Conservation (phyloP, 1,140 invertebrate species). For the Phymorhynchus buccinoides region DNA sequence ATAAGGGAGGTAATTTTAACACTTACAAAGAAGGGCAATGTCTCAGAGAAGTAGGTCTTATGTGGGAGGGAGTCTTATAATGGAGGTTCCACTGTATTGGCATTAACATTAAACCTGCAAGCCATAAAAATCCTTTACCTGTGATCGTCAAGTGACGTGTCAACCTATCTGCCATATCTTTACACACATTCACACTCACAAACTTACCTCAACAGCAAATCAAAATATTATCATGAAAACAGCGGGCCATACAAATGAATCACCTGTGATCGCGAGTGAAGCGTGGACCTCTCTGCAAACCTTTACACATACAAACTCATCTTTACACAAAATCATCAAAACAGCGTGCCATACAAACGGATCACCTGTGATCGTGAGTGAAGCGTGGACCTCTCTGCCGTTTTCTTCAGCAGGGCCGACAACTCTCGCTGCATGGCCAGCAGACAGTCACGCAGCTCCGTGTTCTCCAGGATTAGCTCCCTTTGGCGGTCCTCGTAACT, state of each 20-base stretch:
- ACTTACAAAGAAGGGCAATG: too few relatives aligned
- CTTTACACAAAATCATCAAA: background rate
- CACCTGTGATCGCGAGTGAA: background rate
- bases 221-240: too few relatives aligned
- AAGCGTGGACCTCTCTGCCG: constrained; percentile 24
- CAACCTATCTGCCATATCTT: too few relatives aligned
- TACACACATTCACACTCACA: background rate
- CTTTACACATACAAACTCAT: too few relatives aligned
- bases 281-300: constrained; percentile 22
- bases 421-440: constrained; percentile 63
- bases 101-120: too few relatives aligned
- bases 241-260: background rate
- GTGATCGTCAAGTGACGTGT: too few relatives aligned
- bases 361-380: background rate
- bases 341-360: background rate
- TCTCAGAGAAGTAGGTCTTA: too few relatives aligned
- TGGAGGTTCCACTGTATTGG: too few relatives aligned
- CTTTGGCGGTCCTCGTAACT: constrained; percentile 68
- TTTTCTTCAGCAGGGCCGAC: constrained; percentile 47
- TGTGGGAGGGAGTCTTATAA: too few relatives aligned
- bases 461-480: constrained; percentile 66
- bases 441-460: constrained; percentile 63
- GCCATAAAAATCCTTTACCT: too few relatives aligned
- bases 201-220: background rate
- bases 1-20: too few relatives aligned